Percentiles rank a stretch among this genome's conserved stretches.
phyloP scores from a whole-genome alignment of 2,797 vertebrate genomes.

The Adrianichthys oophorus region DNA sequence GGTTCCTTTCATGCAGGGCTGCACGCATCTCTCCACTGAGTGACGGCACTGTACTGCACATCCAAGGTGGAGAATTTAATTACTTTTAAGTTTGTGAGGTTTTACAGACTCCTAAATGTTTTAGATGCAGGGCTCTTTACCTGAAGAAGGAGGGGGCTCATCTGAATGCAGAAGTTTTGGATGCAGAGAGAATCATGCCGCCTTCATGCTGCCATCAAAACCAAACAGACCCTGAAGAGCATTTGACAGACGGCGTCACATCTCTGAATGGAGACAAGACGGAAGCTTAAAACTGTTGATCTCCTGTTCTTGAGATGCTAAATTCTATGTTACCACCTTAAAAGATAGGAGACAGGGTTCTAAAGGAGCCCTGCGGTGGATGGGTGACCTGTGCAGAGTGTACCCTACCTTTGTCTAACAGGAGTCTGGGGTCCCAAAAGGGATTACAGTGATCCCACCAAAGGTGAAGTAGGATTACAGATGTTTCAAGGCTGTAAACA shows the following conservation, averaged over 20 bases:
- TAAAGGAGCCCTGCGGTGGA: no score
- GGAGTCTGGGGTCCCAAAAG: no score
- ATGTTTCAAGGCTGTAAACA: no score
- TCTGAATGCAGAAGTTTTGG: constrained; percentile 67
- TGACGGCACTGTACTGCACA: constrained; percentile 50
- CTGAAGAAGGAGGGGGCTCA: constrained; percentile 52
- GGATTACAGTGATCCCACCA: no score
- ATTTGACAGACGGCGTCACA: constrained; percentile 22
- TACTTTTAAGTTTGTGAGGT: constrained; percentile 78
- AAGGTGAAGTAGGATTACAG: no score
- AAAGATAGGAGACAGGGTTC: no score
- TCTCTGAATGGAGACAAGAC: constrained; percentile 18
- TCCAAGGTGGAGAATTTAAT: constrained; percentile 73
- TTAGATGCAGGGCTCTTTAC: constrained; percentile 67
- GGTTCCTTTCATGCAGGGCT: constrained; percentile 48
- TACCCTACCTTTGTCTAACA: no score
- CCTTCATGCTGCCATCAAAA: constrained; percentile 52
- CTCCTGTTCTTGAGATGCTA: no score
- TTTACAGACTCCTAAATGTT: constrained; percentile 69
- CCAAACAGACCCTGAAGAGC: constrained; percentile 58
- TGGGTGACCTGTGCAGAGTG: no score
- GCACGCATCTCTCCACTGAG: constrained; percentile 39
- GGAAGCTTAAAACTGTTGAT: neutral
- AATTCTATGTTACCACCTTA: no score
- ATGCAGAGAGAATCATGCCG: constrained; percentile 52